Conservation (phyloP, 2,113 vertebrate species). For the Cariama cristata region DNA sequence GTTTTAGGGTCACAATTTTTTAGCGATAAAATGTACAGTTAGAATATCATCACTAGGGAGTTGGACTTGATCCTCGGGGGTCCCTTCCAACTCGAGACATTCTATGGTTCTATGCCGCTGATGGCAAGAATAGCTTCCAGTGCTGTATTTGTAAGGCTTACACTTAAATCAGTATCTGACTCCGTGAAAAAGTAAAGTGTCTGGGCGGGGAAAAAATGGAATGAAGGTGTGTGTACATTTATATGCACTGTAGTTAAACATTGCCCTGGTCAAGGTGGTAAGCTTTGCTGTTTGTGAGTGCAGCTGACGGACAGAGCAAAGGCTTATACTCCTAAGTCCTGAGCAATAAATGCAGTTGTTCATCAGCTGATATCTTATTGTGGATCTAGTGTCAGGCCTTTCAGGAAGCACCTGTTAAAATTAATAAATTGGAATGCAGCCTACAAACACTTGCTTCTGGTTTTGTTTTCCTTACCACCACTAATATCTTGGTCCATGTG, state of each 20-base stretch:
- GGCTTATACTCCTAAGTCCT: conserved; percentile 17
- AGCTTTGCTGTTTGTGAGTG: neutral
- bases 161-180: neutral
- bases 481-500: neutral
- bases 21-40: neutral
- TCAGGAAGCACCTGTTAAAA: conserved; percentile 71
- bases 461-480: conserved; percentile 7
- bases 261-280: neutral
- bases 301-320: conserved; percentile 17
- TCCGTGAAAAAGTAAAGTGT: neutral
- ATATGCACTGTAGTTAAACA: neutral
- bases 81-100: neutral
- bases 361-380: conserved; percentile 57
- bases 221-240: neutral
- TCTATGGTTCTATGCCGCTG: neutral
- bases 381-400: conserved; percentile 62
- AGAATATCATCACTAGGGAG: neutral
- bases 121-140: neutral
- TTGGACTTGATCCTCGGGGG: neutral
- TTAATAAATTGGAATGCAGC: conserved; percentile 36
- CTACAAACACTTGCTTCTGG: conserved; percentile 62
- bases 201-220: neutral
- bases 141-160: neutral
- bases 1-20: neutral
- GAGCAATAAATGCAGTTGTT: conserved; percentile 67